These are phyloP conservation scores for Porites divaricata DNA, from an alignment of 92 coral and sea anemone genomes.

Conservation along the genomic window DNA sequence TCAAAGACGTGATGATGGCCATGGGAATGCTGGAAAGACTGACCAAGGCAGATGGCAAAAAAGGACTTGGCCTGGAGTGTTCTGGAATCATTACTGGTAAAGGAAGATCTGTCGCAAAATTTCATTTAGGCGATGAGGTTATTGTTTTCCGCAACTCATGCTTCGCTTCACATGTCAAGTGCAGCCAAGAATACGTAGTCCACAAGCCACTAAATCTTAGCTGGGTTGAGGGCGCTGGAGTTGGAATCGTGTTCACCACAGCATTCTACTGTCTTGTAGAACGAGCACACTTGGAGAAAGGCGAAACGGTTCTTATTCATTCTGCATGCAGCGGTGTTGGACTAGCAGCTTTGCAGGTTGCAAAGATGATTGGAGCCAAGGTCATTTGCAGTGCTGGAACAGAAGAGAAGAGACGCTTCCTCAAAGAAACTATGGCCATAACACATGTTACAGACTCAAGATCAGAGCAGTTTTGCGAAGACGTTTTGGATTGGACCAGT, in stretches of 20 bases:
- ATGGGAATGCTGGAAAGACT: slow-evolving; percentile 4
- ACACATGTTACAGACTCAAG: background rate
- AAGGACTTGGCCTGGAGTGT: slow-evolving; percentile 9
- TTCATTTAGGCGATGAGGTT: slow-evolving; percentile 36
- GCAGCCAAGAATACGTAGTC: background rate
- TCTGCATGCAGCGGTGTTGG: slow-evolving; percentile 31
- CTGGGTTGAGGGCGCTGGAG: slow-evolving; percentile 24
- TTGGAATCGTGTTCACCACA: slow-evolving; percentile 39
- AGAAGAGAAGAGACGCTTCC: background rate
- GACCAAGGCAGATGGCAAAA: background rate
- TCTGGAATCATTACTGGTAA: background rate
- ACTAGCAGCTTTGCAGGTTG: slow-evolving; percentile 30
- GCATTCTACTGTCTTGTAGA: slow-evolving; percentile 25
- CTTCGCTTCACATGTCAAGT: slow-evolving; percentile 15
- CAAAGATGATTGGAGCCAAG: slow-evolving; percentile 12
- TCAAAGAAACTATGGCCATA: background rate
- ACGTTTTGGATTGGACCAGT: background rate
- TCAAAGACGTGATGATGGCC: slow-evolving; percentile 32
- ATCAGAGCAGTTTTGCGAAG: background rate
- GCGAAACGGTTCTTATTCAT: slow-evolving; percentile 29
- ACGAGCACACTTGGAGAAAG: background rate
- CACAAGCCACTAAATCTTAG: slow-evolving; percentile 29
- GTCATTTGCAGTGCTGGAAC: slow-evolving; percentile 27
- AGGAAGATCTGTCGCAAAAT: slow-evolving; percentile 4
- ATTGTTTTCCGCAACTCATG: slow-evolving; percentile 1